Conservation (phyloP, 2,797 vertebrate genomes). For the Syngnathus acus region DNA sequence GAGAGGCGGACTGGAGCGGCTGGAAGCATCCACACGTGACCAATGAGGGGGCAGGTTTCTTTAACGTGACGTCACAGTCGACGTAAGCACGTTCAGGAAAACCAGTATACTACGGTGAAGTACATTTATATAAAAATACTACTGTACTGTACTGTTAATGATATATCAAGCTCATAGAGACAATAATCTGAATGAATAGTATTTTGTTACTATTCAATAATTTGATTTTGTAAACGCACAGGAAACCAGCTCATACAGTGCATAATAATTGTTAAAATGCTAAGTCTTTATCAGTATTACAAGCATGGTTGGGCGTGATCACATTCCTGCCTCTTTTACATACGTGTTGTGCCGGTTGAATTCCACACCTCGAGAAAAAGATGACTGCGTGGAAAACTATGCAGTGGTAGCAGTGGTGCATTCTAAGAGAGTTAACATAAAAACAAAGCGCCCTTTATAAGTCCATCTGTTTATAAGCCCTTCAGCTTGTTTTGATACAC, state of each 20-base stretch:
- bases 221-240: background rate
- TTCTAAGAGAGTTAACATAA: background rate
- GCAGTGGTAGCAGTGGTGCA: background rate
- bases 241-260: too few relatives aligned
- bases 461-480: background rate
- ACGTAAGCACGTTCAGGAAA: conserved; percentile 16
- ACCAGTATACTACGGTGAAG: too few relatives aligned
- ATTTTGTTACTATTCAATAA: background rate
- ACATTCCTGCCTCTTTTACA: conserved; percentile 2
- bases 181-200: too few relatives aligned
- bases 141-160: too few relatives aligned
- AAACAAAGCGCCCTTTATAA: background rate
- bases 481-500: background rate
- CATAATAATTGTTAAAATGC: background rate
- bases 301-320: conserved; percentile 14
- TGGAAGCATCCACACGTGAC: conserved; percentile 26
- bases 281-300: background rate
- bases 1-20: conserved; percentile 16
- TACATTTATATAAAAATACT: too few relatives aligned
- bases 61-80: conserved; percentile 47
- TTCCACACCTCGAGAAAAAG: background rate
- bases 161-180: too few relatives aligned
- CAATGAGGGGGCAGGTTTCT: conserved; percentile 41
- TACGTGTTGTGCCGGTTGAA: background rate
- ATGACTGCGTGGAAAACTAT: background rate